Percentiles rank a stretch among this genome's conserved stretches.
These are phyloP conservation scores for Drosophila bunnanda DNA, from an alignment of 2,888 invertebrate species.

Conservation along the genomic window DNA sequence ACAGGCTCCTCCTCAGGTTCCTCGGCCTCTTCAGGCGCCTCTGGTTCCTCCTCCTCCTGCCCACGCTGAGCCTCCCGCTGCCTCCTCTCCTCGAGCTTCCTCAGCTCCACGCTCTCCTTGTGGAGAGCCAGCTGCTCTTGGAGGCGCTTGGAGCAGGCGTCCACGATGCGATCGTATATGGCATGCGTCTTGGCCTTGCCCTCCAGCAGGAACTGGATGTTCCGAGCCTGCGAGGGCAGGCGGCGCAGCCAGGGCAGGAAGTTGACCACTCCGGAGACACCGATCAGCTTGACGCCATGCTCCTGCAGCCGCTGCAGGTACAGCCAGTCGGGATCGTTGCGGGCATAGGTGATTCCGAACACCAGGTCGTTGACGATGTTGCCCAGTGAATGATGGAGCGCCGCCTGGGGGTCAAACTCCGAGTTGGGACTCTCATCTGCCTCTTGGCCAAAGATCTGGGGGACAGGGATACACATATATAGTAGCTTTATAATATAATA, in stretches of 20 bases:
- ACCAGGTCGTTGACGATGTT: constrained; percentile 91
- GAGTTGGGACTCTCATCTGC: constrained; percentile 11
- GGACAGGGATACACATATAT: neutral
- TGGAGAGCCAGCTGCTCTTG: constrained; percentile 18
- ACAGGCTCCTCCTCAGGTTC: neutral
- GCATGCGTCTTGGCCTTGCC: constrained; percentile 90
- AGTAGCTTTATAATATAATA: neutral
- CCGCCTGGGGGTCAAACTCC: constrained; percentile 78
- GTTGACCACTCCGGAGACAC: constrained; percentile 92
- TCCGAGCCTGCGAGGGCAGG: constrained; percentile 87
- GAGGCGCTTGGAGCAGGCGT: constrained; percentile 85
- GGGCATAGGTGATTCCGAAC: constrained; percentile 90
- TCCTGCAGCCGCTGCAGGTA: constrained; percentile 92
- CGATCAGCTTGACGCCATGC: constrained; percentile 92
- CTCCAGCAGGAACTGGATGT: constrained; percentile 88
- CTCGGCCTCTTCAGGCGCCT: neutral
- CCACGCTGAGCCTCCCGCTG: neutral
- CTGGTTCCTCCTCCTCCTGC: neutral
- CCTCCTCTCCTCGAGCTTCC: neutral
- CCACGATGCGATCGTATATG: constrained; percentile 89
- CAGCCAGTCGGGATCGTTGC: constrained; percentile 90
- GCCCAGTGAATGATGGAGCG: constrained; percentile 88
- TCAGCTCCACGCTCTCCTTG: neutral
- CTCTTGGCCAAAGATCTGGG: constrained; percentile 14
- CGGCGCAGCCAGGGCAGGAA: constrained; percentile 92